Evolutionary conservation across 2,888 invertebrate species (phyloP).

Genomic region (Melanophora roralis): DNA sequence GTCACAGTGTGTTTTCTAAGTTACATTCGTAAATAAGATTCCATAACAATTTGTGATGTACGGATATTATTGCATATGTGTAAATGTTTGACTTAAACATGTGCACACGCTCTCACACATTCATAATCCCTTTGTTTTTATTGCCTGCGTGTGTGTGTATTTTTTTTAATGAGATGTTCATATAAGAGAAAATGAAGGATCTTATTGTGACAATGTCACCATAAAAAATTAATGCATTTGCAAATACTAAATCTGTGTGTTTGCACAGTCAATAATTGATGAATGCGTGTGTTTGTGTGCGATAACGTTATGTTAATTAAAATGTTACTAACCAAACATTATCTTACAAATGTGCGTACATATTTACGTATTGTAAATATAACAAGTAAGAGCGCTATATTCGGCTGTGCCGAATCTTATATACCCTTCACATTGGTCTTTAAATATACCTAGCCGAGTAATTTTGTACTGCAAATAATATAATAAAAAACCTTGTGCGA

Average conservation of each 20-base stretch:
- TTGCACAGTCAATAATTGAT: not conserved
- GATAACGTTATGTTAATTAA: conserved; percentile 30
- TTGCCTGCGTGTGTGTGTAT: not conserved
- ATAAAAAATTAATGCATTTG: conserved; percentile 16
- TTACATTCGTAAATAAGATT: conserved; percentile 13
- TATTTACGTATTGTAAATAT: not conserved
- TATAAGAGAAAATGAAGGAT: not conserved
- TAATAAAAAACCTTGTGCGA: not conserved
- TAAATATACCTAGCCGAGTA: too few species aligned
- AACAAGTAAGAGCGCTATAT: not conserved
- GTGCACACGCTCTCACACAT: not conserved
- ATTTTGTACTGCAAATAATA: too few species aligned
- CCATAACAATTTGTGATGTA: conserved; percentile 28
- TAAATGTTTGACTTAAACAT: conserved; percentile 17
- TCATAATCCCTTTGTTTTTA: conserved; percentile 1
- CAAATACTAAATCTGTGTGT: not conserved
- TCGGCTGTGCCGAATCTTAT: too few species aligned
- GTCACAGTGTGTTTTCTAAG: not conserved
- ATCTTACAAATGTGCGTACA: not conserved
- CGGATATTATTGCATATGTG: not conserved
- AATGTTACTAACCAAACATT: conserved; percentile 8
- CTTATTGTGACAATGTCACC: not conserved
- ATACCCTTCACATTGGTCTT: too few species aligned
- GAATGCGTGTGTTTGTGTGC: not conserved
- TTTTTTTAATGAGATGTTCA: not conserved